Conservation (phyloP, 2,888 invertebrate genomes). For the Pediacus dermestoides region DNA sequence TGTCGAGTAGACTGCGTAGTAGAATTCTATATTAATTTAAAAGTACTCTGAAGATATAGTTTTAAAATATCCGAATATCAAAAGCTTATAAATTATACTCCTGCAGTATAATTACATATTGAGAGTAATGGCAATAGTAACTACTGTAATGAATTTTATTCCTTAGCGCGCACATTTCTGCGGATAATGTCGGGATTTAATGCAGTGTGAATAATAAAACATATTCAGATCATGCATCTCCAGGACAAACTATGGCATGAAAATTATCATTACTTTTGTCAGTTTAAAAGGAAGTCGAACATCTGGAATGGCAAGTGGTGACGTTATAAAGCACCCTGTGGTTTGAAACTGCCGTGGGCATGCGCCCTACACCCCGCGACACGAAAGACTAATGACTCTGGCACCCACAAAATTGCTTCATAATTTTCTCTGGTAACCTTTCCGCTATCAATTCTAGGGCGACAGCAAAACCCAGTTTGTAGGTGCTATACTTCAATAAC, state of each 20-base stretch:
- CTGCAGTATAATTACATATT: too few species aligned
- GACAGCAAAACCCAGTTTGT: constrained; percentile 35
- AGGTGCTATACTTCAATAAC: constrained; percentile 43
- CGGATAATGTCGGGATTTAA: too few species aligned
- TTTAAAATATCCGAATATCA: too few species aligned
- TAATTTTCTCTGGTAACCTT: constrained; percentile 50
- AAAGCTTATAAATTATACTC: too few species aligned
- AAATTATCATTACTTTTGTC: constrained; percentile 31
- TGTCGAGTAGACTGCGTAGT: too few species aligned
- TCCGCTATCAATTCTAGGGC: constrained; percentile 47
- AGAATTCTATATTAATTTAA: too few species aligned
- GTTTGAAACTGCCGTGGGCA: constrained; percentile 21
- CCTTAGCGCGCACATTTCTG: too few species aligned
- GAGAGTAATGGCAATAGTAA: too few species aligned
- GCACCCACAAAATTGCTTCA: constrained; percentile 51
- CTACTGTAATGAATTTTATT: too few species aligned
- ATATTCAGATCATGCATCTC: constrained; percentile 18
- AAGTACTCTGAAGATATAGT: too few species aligned
- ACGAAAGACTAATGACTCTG: constrained; percentile 41
- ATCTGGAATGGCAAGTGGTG: constrained; percentile 35
- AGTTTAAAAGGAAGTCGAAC: constrained; percentile 32
- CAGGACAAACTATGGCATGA: constrained; percentile 21
- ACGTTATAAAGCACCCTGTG: constrained; percentile 35
- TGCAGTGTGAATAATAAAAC: constrained; percentile 16
- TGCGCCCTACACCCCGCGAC: constrained; percentile 17